phyloP scores from a whole-genome alignment of 2,113 vertebrate species.

The Hemibagrus wyckioides region DNA sequence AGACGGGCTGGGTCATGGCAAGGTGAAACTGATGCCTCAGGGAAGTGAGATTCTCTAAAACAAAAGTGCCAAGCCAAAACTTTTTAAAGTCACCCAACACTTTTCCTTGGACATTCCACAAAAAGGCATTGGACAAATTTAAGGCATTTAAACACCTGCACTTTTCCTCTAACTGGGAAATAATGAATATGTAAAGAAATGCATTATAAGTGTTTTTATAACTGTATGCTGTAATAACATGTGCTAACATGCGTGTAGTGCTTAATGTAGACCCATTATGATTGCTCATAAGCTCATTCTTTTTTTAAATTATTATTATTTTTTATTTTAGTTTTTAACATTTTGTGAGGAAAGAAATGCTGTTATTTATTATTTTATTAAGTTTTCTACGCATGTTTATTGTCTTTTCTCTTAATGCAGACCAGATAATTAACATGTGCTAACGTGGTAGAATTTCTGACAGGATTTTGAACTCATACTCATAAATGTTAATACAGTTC shows the following conservation, averaged over 20 bases:
- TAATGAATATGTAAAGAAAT: not conserved
- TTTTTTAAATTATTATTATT: not conserved
- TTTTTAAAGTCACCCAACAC: not conserved
- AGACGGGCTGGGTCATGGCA: not conserved
- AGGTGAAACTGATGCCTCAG: constrained; percentile 3
- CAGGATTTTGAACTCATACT: not conserved
- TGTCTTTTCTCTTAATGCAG: not conserved
- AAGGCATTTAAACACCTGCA: not conserved
- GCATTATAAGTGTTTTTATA: not conserved
- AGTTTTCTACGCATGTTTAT: not conserved
- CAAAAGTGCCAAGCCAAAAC: not conserved
- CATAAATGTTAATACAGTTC: not conserved
- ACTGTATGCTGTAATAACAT: not conserved
- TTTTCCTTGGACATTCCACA: not conserved
- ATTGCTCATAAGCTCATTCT: too few species aligned
- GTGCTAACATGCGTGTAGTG: not conserved
- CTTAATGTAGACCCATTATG: too few species aligned
- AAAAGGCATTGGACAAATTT: not conserved
- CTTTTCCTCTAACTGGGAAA: not conserved
- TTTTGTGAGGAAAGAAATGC: not conserved
- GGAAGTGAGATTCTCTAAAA: not conserved
- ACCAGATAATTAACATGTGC: not conserved
- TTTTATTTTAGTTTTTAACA: too few species aligned
- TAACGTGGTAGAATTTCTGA: not conserved
- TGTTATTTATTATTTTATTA: not conserved